Conservation (phyloP, 2,888 invertebrate species). For the Elegia similella region DNA sequence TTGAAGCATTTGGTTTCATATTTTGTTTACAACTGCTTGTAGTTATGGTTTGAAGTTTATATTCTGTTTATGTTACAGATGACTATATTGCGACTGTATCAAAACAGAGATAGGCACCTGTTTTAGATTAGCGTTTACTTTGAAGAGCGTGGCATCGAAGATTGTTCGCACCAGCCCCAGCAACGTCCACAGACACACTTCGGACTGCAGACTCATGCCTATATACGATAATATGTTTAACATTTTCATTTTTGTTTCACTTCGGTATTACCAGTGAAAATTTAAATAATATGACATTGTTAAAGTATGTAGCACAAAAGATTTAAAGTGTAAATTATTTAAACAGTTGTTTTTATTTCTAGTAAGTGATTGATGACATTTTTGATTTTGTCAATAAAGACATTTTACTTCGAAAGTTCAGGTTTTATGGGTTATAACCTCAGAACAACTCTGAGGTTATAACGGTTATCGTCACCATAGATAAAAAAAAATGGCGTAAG, state of each 20-base stretch:
- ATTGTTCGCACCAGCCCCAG: slow-evolving; percentile 74
- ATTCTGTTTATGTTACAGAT: background rate
- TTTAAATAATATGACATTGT: background rate
- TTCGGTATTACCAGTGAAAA: background rate
- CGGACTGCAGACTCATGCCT: slow-evolving; percentile 74
- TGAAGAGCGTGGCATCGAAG: slow-evolving; percentile 79
- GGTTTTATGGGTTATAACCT: too few species aligned
- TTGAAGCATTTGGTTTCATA: background rate
- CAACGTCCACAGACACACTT: slow-evolving; percentile 77
- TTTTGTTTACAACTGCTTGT: background rate
- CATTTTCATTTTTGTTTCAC: slow-evolving; percentile 37
- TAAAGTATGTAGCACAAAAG: background rate
- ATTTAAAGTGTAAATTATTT: background rate
- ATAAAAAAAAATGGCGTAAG: too few species aligned
- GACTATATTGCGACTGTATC: slow-evolving; percentile 23
- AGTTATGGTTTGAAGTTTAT: background rate
- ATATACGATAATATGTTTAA: slow-evolving; percentile 66
- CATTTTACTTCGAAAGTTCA: background rate
- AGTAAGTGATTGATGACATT: background rate
- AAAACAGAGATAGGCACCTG: slow-evolving; percentile 50
- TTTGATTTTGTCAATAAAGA: background rate
- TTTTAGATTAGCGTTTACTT: slow-evolving; percentile 77
- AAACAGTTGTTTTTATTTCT: background rate
- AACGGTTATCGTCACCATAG: too few species aligned
- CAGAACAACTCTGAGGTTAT: too few species aligned